Conservation (phyloP, 2,888 invertebrate species). For the Gisinianus flammeolus region DNA sequence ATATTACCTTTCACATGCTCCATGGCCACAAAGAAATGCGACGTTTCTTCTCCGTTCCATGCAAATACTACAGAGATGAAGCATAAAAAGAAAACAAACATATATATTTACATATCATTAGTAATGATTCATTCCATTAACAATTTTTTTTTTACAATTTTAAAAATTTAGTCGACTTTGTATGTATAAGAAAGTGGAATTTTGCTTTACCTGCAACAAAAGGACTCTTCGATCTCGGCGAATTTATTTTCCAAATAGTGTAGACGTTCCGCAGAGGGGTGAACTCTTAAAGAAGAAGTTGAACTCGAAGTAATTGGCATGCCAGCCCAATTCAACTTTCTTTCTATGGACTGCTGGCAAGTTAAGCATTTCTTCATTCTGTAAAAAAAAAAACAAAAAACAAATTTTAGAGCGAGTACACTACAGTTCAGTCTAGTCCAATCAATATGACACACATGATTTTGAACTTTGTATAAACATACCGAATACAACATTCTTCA, state of each 20-base stretch:
- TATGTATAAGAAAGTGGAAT: no score
- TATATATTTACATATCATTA: no score
- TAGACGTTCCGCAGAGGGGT: slow-evolving; percentile 72
- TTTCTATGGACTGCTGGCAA: slow-evolving; percentile 69
- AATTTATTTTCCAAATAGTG: slow-evolving; percentile 77
- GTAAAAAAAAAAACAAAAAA: no score
- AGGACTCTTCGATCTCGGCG: slow-evolving; percentile 84
- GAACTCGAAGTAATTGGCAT: slow-evolving; percentile 27
- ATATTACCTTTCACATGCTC: slow-evolving; percentile 79
- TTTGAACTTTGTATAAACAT: no score
- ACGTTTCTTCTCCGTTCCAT: slow-evolving; percentile 83
- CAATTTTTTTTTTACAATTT: neutral
- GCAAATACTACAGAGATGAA: slow-evolving; percentile 74
- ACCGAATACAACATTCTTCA: slow-evolving; percentile 64
- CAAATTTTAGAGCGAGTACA: no score
- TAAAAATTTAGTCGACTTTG: slow-evolving; percentile 67
- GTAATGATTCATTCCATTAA: neutral
- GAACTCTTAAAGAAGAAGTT: slow-evolving; percentile 60
- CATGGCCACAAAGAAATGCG: slow-evolving; percentile 87
- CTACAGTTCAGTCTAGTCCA: no score
- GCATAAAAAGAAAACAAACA: neutral
- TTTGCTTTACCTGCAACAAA: slow-evolving; percentile 80
- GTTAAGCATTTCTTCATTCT: slow-evolving; percentile 78
- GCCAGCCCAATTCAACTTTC: slow-evolving; percentile 59
- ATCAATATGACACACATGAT: no score